phyloP scores from a whole-genome alignment of 2,888 invertebrate species.

The Drosophila parthenogenetica region DNA sequence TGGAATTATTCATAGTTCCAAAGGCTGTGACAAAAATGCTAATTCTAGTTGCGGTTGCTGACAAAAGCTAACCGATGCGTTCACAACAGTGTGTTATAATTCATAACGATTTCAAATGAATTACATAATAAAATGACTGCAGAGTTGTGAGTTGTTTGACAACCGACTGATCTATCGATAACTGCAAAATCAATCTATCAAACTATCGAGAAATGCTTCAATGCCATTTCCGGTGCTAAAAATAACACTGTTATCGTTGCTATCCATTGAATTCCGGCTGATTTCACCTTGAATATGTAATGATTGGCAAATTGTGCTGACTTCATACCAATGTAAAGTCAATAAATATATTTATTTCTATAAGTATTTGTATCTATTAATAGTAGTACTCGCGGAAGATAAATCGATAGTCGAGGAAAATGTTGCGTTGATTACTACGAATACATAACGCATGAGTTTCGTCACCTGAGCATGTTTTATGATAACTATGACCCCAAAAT shows the following conservation, averaged over 20 bases:
- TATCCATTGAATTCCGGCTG: conserved; percentile 37
- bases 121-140: too few species aligned
- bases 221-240: conserved; percentile 62
- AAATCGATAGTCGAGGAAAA: conserved; percentile 25
- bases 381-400: conserved; percentile 58
- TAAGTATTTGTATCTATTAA: too few species aligned
- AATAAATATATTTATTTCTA: conserved; percentile 57
- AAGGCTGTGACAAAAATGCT: not conserved
- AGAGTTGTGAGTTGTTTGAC: conserved; percentile 10
- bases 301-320: conserved; percentile 27
- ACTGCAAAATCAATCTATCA: not conserved
- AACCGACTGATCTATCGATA: conserved; percentile 31
- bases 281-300: conserved; percentile 70
- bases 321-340: conserved; percentile 53
- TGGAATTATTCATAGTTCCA: not conserved
- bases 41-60: not conserved
- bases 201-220: conserved; percentile 44
- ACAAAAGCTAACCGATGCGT: conserved; percentile 28
- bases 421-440: not conserved
- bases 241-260: conserved; percentile 52
- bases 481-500: conserved; percentile 67
- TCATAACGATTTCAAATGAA: not conserved
- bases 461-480: conserved; percentile 51
- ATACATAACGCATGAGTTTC: conserved; percentile 54
- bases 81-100: not conserved